These are phyloP conservation scores for Agonopterix arenella DNA, from an alignment of 2,888 invertebrate species.

Conservation along the genomic window DNA sequence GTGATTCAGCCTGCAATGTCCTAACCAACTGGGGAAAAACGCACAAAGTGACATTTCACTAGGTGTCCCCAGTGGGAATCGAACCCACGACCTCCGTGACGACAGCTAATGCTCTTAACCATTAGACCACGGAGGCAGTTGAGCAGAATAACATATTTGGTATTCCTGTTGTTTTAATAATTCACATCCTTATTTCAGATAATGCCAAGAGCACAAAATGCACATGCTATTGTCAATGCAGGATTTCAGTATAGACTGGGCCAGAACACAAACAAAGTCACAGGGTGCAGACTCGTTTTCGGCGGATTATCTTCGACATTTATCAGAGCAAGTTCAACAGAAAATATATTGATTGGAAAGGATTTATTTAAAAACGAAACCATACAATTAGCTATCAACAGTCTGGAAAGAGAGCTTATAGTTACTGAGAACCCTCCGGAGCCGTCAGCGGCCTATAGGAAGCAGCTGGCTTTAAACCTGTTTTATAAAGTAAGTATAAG, in stretches of 20 bases:
- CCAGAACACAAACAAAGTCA: constrained; percentile 25
- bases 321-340: constrained; percentile 70
- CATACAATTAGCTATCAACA: constrained; percentile 47
- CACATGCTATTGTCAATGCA: constrained; percentile 86
- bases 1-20: too few species aligned
- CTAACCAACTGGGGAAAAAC: too few species aligned
- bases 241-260: constrained; percentile 80
- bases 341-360: constrained; percentile 62
- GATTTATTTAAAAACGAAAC: constrained; percentile 47
- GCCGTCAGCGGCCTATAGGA: constrained; percentile 75
- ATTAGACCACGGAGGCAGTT: too few species aligned
- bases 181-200: constrained; percentile 68
- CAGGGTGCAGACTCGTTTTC: constrained; percentile 68
- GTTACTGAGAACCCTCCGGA: constrained; percentile 59
- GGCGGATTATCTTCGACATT: constrained; percentile 73
- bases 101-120: too few species aligned
- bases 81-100: too few species aligned
- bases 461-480: constrained; percentile 74
- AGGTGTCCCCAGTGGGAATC: too few species aligned
- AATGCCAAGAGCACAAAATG: constrained; percentile 83
- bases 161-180: too few species aligned
- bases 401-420: constrained; percentile 34
- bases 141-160: too few species aligned
- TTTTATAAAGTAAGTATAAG: constrained; percentile 81
- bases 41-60: too few species aligned